These are phyloP conservation scores for Chrysopa pallens DNA, from an alignment of 1,140 invertebrate genomes.

Conservation along the genomic window DNA sequence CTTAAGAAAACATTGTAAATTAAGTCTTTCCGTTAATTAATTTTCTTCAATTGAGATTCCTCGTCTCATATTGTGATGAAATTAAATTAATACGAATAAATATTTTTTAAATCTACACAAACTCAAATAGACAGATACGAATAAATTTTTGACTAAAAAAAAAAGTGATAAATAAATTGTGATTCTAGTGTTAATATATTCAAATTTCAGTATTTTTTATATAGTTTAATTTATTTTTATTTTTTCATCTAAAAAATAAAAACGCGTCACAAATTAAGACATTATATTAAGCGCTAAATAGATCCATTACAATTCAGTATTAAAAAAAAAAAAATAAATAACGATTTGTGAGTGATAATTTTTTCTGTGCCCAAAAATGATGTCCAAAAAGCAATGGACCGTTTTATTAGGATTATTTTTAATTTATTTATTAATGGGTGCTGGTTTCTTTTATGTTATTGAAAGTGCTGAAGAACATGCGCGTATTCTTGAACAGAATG, in stretches of 20 bases:
- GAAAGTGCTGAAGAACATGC: slow-evolving; percentile 46
- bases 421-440: slow-evolving; percentile 54
- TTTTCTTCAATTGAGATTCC: too few species aligned
- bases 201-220: background rate
- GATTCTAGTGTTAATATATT: background rate
- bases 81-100: too few species aligned
- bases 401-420: slow-evolving; percentile 55
- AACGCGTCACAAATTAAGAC: too few species aligned
- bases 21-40: too few species aligned
- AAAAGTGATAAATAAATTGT: background rate
- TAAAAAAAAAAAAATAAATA: background rate
- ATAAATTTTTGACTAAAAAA: too few species aligned
- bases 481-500: slow-evolving; percentile 29
- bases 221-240: background rate
- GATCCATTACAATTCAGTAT: background rate
- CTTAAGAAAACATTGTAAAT: too few species aligned
- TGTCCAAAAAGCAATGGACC: slow-evolving; percentile 67
- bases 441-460: slow-evolving; percentile 58
- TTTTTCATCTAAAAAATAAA: background rate
- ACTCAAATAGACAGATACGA: too few species aligned
- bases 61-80: too few species aligned
- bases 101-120: too few species aligned
- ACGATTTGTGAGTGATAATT: background rate
- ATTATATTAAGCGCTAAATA: too few species aligned
- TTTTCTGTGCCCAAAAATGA: slow-evolving; percentile 26